Base-by-base conservation (phyloP, 2,797 vertebrate genomes). In the Borostomias antarcticus region DNA sequence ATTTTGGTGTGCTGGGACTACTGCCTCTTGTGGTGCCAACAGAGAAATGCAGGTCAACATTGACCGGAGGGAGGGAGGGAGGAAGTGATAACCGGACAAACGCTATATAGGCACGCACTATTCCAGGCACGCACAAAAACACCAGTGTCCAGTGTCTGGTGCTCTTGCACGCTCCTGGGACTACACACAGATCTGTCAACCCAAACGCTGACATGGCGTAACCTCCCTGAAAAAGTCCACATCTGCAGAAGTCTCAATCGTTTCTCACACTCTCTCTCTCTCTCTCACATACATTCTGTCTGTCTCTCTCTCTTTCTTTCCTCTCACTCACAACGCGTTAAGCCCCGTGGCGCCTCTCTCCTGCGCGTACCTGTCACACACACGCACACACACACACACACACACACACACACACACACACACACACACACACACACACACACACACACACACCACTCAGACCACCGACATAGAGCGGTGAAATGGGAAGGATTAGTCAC, bases 401-500 rank as follows among this genome's bases (percentile, higher is more conserved):
- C 48, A 63, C 54, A 59, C 68, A 61, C 60, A 66, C 54, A 66
- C 47, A 64, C 62, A 71, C 58, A 74, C 58, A 70, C 73, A 74
- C 69, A 74, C 62, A 60, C 56, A 71, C 72, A 73, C 59, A 69
- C 63, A 69, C 75, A 61, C 67, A 73, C 69, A 63, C 62, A 62
- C 64, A 63, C 37, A 71, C 75, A 35, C 78, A 56, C 66, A 57
- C 60, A 74, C 4, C 32, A 52, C 78, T 58, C 30, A 63, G 81
- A 80, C 83, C 86, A 82, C 79, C 75, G 79, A 85, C 86, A 86
- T 52, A 77, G 83, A 88, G 86, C 85, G 77, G 83, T 78, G 87
- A 89, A 91, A 90, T 88, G 84, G 85, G 84, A 77, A 74, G 88
- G 88, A 91, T 91, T 90, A 86, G 86, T 91, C 89, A 91, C 88